phyloP scores from a whole-genome alignment of 1,140 invertebrate genomes.

The Ceratitis capitata region DNA sequence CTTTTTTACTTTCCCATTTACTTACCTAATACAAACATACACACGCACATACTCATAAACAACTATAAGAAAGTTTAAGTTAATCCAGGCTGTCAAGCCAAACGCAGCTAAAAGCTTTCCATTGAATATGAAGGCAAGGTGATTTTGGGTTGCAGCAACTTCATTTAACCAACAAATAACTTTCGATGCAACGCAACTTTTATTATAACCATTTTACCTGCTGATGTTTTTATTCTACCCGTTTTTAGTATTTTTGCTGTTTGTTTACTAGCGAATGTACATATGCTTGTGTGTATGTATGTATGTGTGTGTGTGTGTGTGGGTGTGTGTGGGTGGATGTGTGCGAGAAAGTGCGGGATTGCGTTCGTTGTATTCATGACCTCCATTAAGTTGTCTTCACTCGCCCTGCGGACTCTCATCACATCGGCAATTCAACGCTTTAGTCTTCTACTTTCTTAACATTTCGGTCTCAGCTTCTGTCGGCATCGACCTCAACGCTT shows the following conservation, averaged over 20 bases:
- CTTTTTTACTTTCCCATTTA: background rate
- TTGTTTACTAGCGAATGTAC: background rate
- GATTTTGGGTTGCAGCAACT: background rate
- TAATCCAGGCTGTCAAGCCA: background rate
- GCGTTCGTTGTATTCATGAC: background rate
- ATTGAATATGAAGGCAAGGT: background rate
- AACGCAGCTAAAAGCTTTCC: background rate
- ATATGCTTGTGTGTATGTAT: background rate
- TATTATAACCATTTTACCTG: background rate
- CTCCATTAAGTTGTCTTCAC: conserved; percentile 33
- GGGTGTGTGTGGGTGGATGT: background rate
- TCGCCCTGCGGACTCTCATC: background rate
- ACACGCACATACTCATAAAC: background rate
- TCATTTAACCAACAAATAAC: conserved; percentile 35
- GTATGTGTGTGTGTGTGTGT: background rate
- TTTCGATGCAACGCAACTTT: conserved; percentile 30
- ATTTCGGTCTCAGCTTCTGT: background rate
- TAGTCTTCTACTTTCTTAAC: background rate
- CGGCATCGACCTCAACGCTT: background rate
- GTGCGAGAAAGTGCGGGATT: background rate
- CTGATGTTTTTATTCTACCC: background rate
- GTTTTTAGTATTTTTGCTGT: background rate
- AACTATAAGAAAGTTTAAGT: too few relatives aligned
- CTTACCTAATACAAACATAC: background rate
- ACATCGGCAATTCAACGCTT: background rate